Conservation (phyloP, 2,113 vertebrate genomes). For the Paramisgurnus dabryanus region DNA sequence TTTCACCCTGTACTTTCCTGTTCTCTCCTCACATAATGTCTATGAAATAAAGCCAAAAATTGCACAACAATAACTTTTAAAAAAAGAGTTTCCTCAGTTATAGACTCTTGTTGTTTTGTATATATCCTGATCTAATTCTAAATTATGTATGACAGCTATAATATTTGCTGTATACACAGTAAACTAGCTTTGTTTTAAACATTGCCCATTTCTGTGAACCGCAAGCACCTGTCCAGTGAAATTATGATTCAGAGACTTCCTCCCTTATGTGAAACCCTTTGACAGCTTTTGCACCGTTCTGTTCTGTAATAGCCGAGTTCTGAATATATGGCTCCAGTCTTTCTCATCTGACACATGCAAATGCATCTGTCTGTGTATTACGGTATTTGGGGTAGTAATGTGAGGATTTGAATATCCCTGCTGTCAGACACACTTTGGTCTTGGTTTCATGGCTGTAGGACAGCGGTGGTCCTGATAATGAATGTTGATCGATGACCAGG, state of each 20-base stretch:
- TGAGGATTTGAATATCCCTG: conserved; percentile 8
- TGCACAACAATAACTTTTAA: too few species aligned
- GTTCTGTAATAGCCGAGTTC: conserved; percentile 2
- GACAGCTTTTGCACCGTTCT: conserved; percentile 8
- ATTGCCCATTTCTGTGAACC: too few species aligned
- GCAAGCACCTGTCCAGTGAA: not conserved
- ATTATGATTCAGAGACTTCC: conserved; percentile 19
- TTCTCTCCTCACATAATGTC: too few species aligned
- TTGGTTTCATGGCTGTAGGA: not conserved
- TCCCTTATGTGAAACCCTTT: not conserved
- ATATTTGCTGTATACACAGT: too few species aligned
- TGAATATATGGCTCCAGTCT: not conserved
- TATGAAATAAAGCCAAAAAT: too few species aligned
- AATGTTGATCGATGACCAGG: conserved; percentile 6
- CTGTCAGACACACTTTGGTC: conserved; percentile 21
- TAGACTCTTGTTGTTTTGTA: too few species aligned
- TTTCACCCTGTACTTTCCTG: too few species aligned
- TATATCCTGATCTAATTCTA: too few species aligned
- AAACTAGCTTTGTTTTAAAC: too few species aligned
- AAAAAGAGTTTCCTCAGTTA: too few species aligned
- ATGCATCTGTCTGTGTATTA: not conserved
- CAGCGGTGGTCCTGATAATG: not conserved
- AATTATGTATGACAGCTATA: too few species aligned
- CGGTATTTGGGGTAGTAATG: conserved; percentile 2
- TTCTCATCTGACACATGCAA: conserved; percentile 11